Conservation (phyloP, 2,888 invertebrate genomes). For the Nemapogon koenigi region DNA sequence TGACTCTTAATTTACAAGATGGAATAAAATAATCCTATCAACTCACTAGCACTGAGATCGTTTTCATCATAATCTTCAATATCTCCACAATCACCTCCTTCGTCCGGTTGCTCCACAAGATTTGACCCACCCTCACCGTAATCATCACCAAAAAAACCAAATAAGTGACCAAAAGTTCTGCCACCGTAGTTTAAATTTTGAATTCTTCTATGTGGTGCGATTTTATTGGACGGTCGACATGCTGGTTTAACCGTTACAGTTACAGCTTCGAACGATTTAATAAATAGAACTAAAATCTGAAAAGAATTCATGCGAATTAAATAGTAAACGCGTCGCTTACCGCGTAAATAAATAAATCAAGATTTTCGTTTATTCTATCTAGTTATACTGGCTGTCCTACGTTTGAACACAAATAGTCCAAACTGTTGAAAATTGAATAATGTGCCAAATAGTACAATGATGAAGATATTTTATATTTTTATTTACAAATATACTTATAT, state of each 20-base stretch:
- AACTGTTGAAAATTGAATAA: too few relatives aligned
- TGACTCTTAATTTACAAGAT: too few relatives aligned
- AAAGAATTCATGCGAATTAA: too few relatives aligned
- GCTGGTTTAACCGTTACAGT: slow-evolving; percentile 39
- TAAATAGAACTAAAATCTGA: slow-evolving; percentile 1
- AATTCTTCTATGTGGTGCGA: slow-evolving; percentile 38
- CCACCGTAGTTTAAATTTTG: slow-evolving; percentile 21
- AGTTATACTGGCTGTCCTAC: too few relatives aligned
- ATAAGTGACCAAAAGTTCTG: slow-evolving; percentile 33
- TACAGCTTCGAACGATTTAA: slow-evolving; percentile 21
- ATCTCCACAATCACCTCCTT: slow-evolving; percentile 48
- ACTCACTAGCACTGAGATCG: slow-evolving; percentile 46
- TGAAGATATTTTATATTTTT: too few relatives aligned
- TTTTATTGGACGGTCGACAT: slow-evolving; percentile 51
- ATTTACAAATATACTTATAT: too few relatives aligned
- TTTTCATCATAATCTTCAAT: slow-evolving; percentile 56
- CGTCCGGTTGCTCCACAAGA: slow-evolving; percentile 39
- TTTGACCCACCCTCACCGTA: slow-evolving; percentile 17
- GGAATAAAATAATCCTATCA: not conserved
- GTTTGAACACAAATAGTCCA: too few relatives aligned
- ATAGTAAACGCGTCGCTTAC: too few relatives aligned
- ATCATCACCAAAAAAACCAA: slow-evolving; percentile 30
- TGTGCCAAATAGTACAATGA: too few relatives aligned
- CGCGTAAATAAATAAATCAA: too few relatives aligned
- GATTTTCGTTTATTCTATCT: too few relatives aligned